Conservation (phyloP, 2,888 invertebrate genomes). For the Polyploca ridens region DNA sequence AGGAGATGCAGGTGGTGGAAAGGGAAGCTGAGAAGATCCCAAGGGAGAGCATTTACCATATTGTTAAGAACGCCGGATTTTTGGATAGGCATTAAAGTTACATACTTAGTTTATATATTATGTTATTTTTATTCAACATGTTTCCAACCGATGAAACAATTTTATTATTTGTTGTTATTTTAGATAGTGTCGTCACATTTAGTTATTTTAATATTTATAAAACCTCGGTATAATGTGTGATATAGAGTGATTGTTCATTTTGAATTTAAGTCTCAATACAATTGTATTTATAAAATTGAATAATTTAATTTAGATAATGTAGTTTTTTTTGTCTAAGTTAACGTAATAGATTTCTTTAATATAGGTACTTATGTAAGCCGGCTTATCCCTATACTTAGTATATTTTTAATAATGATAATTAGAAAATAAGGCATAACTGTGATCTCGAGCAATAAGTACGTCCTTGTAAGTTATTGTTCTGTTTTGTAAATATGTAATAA, state of each 20-base stretch:
- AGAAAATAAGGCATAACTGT: conserved; percentile 49
- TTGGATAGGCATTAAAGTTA: conserved; percentile 62
- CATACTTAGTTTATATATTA: too few species aligned
- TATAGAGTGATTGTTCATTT: not conserved
- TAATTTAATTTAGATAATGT: conserved; percentile 12
- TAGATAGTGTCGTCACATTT: not conserved
- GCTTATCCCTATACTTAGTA: conserved; percentile 29
- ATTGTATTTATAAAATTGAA: too few species aligned
- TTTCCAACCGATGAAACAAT: not conserved
- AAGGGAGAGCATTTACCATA: conserved; percentile 89
- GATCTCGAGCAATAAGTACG: conserved; percentile 81
- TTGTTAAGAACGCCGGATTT: conserved; percentile 90
- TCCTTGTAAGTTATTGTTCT: conserved; percentile 76
- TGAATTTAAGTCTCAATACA: not conserved
- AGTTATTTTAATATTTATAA: not conserved
- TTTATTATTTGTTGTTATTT: not conserved
- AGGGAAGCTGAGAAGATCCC: conserved; percentile 93
- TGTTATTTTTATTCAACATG: too few species aligned
- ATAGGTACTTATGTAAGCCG: conserved; percentile 26
- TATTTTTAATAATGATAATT: conserved; percentile 19
- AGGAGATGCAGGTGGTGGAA: conserved; percentile 91
- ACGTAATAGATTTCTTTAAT: conserved; percentile 18
- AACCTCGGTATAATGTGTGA: not conserved
- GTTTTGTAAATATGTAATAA: conserved; percentile 45
- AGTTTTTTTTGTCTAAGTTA: not conserved